Evolutionary conservation across 2,797 vertebrate genomes (phyloP).

Genomic region (Urosaurus nigricauda): DNA sequence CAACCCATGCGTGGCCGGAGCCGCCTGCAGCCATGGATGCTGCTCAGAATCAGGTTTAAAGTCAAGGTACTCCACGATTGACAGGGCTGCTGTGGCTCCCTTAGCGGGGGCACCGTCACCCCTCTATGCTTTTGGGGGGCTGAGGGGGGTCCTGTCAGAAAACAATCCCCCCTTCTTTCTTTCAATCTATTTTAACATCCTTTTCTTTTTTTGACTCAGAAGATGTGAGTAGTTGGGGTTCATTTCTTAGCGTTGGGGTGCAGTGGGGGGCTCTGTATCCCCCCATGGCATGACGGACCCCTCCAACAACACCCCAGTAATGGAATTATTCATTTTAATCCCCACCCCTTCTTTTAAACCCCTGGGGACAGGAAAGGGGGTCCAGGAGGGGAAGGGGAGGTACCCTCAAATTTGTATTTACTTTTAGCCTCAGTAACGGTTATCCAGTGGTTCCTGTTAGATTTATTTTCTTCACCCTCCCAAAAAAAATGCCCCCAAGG

Average conservation of each 20-base stretch:
- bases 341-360: too few species aligned
- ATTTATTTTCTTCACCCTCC: background rate
- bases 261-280: too few species aligned
- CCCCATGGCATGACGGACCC: too few species aligned
- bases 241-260: background rate
- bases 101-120: too few species aligned
- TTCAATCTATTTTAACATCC: too few species aligned
- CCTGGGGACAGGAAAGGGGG: background rate
- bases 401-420: background rate
- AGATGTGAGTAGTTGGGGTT: background rate
- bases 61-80: background rate
- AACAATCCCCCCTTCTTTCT: background rate
- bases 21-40: background rate
- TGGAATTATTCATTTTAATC: too few species aligned
- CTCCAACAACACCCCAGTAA: too few species aligned
- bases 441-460: background rate
- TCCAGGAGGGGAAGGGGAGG: too few species aligned
- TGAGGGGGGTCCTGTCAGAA: too few species aligned
- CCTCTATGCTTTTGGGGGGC: background rate
- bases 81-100: background rate
- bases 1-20: too few species aligned
- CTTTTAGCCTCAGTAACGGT: conserved; percentile 3
- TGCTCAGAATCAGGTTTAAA: background rate
- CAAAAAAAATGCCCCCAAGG: too few species aligned
- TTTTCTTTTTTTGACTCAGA: accelerated